Conservation (phyloP, 2,888 invertebrate genomes). For the Dione vanillae region DNA sequence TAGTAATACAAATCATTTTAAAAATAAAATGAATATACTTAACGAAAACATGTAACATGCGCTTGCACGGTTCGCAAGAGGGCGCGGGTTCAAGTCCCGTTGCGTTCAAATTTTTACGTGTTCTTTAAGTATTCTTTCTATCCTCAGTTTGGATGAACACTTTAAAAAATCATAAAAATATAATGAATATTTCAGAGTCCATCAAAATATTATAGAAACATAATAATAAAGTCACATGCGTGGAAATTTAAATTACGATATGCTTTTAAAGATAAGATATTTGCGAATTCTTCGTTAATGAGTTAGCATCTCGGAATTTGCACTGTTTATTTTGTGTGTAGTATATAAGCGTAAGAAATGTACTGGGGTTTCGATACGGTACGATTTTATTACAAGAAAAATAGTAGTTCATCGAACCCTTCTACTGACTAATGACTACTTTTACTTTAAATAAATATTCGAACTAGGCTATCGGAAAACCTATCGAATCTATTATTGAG, state of each 20-base stretch:
- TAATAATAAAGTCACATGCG: background rate
- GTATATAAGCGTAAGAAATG: slow-evolving; percentile 31
- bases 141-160: no score
- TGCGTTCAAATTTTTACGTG: no score
- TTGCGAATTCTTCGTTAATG: slow-evolving; percentile 54
- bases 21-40: no score
- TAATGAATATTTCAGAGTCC: slow-evolving; percentile 16
- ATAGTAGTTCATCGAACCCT: slow-evolving; percentile 30
- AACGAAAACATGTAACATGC: no score
- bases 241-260: slow-evolving; percentile 27
- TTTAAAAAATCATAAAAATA: no score
- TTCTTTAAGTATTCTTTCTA: no score
- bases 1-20: no score
- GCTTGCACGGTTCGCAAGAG: no score
- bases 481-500: slow-evolving; percentile 3
- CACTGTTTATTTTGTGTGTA: slow-evolving; percentile 45
- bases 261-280: slow-evolving; percentile 52
- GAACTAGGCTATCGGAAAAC: slow-evolving; percentile 2
- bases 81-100: no score
- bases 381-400: slow-evolving; percentile 27
- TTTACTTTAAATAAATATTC: slow-evolving; percentile 28
- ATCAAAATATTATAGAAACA: background rate
- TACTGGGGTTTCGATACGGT: slow-evolving; percentile 20
- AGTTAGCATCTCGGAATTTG: slow-evolving; percentile 49
- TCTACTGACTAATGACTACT: slow-evolving; percentile 25